Base-by-base conservation (phyloP, 2,113 vertebrate genomes). In the Xenus cinereus region DNA sequence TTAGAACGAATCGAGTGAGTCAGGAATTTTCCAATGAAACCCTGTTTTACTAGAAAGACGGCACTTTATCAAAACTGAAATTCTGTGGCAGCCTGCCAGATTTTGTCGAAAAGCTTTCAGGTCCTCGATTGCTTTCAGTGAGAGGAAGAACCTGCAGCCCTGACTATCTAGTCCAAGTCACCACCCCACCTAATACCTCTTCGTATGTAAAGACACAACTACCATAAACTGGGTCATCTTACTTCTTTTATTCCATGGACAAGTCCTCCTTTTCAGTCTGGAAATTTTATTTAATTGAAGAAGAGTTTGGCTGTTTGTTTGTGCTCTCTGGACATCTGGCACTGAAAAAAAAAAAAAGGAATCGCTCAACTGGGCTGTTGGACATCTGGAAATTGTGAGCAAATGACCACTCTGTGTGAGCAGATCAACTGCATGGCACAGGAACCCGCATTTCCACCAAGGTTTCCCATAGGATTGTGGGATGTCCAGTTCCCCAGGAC, bases 51-150 rank as follows among this genome's bases (percentile, higher is more conserved):
- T 91, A 82, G 91, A 94, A 95, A 92, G 89, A 94, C 21, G 22
- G 77, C 57, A 91, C 64, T 96, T 95, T 94, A 93, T 95, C 91
- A 96, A 95, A 91, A 82, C 77, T 91, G 66, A 87, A 89, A 73
- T 89, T 84, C 41, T 72, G 57, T 95, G 95, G 81, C 89, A 28
- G 32, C 3, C 0, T n/a, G 91, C 91, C 96, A 95, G 37, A 23
- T 72, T 84, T 93, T 71, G 30, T 93, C 0, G 0, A 64, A 89
- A 91, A 94, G 23, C 27, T 92, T 89, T 94, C 51, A 62, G 66
- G 62, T 87, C 12, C 62, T 78, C 60, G 16, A 43, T 60, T n/a
- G 39, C 6, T 91, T 91, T 82, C 56, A 75, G 46, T 89, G 64
- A 89, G 35, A 78, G 28, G 60, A 92, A 60, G 87, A 94, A 84